Evolutionary conservation across 2,888 invertebrate species (phyloP).

Genomic region (Ypsolopha scabrella): DNA sequence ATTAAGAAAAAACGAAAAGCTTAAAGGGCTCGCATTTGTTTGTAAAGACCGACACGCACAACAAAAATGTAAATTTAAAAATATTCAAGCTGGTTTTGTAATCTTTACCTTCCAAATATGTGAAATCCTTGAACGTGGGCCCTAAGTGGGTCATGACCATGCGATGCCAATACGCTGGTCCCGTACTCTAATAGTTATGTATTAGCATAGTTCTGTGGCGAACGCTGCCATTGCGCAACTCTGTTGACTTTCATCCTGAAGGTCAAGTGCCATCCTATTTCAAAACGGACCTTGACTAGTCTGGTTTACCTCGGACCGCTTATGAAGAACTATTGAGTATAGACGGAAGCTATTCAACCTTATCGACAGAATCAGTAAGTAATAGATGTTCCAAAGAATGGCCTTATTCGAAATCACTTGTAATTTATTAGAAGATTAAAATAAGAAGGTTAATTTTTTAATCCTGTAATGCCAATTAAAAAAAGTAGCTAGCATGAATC

Average conservation of each 20-base stretch:
- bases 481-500: too few relatives aligned
- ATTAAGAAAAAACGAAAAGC: neutral
- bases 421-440: too few relatives aligned
- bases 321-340: slow-evolving; percentile 39
- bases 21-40: too few relatives aligned
- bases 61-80: slow-evolving; percentile 47
- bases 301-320: slow-evolving; percentile 59
- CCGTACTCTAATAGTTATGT: slow-evolving; percentile 28
- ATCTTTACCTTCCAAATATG: slow-evolving; percentile 65
- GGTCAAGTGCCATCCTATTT: slow-evolving; percentile 70
- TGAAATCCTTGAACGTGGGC: slow-evolving; percentile 64
- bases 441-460: too few relatives aligned
- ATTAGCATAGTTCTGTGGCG: slow-evolving; percentile 59
- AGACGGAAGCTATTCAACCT: slow-evolving; percentile 56
- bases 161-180: slow-evolving; percentile 57
- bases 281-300: slow-evolving; percentile 63
- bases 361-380: slow-evolving; percentile 46
- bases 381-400: slow-evolving; percentile 10
- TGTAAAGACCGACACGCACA: slow-evolving; percentile 21
- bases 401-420: too few relatives aligned
- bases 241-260: slow-evolving; percentile 70
- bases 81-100: slow-evolving; percentile 51
- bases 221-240: slow-evolving; percentile 50
- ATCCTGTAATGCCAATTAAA: too few relatives aligned
- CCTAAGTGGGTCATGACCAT: slow-evolving; percentile 62